Evolutionary conservation across 2,113 vertebrate genomes (phyloP), one percentile per base, ranked within the genome.

Genomic region (Arvicanthis niloticus): DNA sequence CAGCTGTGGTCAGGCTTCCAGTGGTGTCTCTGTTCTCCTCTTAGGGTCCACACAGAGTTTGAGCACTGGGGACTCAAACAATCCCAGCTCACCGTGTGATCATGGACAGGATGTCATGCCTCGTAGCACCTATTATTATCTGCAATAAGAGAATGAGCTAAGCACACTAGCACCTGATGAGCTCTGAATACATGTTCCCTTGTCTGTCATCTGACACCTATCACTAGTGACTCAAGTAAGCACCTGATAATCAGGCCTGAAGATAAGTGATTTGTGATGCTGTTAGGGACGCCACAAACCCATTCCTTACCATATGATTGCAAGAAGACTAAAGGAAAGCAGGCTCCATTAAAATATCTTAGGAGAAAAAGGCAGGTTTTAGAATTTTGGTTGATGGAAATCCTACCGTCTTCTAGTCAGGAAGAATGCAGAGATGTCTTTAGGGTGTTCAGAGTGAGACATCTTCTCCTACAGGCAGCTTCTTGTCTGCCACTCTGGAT

Each of bases 261-360:
- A n/a, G 58, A 73, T 60, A 81, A 86, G 70, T 81, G 73, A 85
- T 80, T n/a, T 81, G 76, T 91, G 60, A 81, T 53, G 17, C 40
- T 60, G 75, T 75, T n/a, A 70, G 21, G 73, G 29, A 6, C 29
- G n/a, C 29, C 51, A 45, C 40, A 75, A 60, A 26, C 58, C 15
- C 60, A 34, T 88, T 70, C 80, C 42, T 76, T 42, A 92, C 88
- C 15, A 58, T 80, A 34, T 40, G 12, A 88, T 31, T 34, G 4
- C 76, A 91, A 82, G 51, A 65, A 84, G 37, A 51, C 48, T 58
- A 65, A 90, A 82, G 73, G 42, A 92, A 81, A 92, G 68, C 56
- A 87, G 93, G 12, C 68, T 85, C 42, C 56, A 75, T 42, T 75
- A 91, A 56, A 91, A 15, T 60, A 29, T 68, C 65, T 87, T 87